Conservation (phyloP, 2,113 vertebrate species). For the Poicephalus meyeri region DNA sequence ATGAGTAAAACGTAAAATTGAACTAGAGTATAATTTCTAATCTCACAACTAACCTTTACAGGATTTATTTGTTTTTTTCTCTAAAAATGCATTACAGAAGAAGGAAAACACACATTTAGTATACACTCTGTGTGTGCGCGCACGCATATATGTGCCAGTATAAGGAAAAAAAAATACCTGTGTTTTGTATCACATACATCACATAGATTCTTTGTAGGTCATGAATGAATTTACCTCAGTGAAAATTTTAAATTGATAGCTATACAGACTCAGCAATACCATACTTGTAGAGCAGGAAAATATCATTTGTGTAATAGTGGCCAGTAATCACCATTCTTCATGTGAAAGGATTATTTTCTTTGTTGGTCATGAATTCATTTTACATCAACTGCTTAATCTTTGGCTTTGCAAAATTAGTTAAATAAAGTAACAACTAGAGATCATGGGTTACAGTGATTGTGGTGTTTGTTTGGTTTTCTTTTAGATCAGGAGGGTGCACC, state of each 20-base stretch:
- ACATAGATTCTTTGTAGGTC: not conserved
- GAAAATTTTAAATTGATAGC: not conserved
- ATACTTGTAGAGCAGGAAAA: not conserved
- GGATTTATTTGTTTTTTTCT: not conserved
- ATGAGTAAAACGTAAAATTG: not conserved
- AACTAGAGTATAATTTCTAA: not conserved
- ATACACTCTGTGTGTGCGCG: not conserved
- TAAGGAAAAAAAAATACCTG: fast-evolving
- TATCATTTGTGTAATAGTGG: not conserved
- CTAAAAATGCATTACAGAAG: not conserved
- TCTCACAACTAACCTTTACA: not conserved
- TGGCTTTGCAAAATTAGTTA: not conserved
- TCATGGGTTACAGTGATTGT: not conserved
- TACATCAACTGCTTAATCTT: not conserved
- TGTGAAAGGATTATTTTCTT: not conserved
- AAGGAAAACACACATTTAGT: not conserved
- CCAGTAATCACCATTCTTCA: not conserved
- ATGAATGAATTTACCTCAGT: not conserved
- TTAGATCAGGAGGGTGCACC: not conserved
- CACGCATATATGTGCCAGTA: fast-evolving
- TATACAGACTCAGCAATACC: not conserved
- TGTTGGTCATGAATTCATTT: not conserved
- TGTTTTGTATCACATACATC: not conserved
- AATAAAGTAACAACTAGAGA: not conserved
- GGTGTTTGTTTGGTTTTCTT: fast-evolving